Evolutionary conservation across 2,888 invertebrate genomes (phyloP), one percentile per base, ranked within the genome.

Genomic region (Saturnia pavonia): DNA sequence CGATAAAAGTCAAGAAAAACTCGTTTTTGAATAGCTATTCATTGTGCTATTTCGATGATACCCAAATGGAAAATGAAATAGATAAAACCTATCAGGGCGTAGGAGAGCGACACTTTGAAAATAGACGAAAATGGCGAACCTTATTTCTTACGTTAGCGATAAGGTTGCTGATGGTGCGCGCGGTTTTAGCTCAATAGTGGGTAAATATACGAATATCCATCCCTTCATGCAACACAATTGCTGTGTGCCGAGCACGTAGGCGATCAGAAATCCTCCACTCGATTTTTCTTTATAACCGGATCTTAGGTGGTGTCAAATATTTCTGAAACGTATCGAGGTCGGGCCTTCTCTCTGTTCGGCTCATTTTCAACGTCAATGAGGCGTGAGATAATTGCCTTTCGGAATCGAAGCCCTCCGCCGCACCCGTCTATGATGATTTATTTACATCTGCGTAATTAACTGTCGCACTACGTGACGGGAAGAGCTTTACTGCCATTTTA

Each of bases 381-480:
- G 91, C 91, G 91, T 86, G 89, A 91, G 89, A 92, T 92, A 93
- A 92, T 92, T 92, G 91, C 89, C 88, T 91, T 89, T 91, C 88
- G 86, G 87, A 90, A 91, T 91, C 91, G 91, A 91, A 91, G 86
- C 90, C 87, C 88, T 88, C 87, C 86, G 84, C 88, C 88, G 85
- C 89, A 87, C 87, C 89, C 88, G 89, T 88, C 91, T 91, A 88
- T 91, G 92, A 93, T 93, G 93, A 94, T 94, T 93, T 93, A 94
- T 93, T 92, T 93, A 92, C 90, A 92, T 91, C 89, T 91, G 90
- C 89, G 91, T 93, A 93, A 94, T 93, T 92, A 93, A 92, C 91
- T 92, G 92, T 94, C 92, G 88, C 90, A 91, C 89, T 91, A 91
- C 92, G 92, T 92, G 92, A 93, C 92, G 91, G 91, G 89, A 91